These are phyloP conservation scores for Hormaphis cornu DNA, from an alignment of 1,140 invertebrate genomes.

Conservation along the genomic window DNA sequence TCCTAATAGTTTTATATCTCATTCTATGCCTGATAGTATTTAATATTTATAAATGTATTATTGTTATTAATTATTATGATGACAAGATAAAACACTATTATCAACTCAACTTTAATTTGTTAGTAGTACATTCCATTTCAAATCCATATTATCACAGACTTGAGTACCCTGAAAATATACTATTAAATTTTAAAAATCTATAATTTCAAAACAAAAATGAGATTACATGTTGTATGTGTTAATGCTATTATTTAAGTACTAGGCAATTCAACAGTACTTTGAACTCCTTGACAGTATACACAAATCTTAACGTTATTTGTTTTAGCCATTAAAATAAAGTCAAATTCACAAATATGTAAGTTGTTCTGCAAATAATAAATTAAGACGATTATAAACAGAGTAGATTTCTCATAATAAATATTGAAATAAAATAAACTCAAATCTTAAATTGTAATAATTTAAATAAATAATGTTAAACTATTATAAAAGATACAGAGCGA, in stretches of 20 bases:
- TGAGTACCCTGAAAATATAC: conserved; percentile 15
- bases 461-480: neutral
- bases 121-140: neutral
- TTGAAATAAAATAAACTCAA: neutral
- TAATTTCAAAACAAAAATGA: neutral
- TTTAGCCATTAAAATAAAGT: conserved; percentile 1
- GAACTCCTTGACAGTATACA: neutral
- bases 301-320: neutral
- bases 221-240: neutral
- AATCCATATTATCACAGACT: conserved; percentile 10
- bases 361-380: neutral
- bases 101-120: neutral
- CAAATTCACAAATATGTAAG: neutral
- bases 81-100: no score
- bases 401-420: neutral
- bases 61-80: no score
- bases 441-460: neutral
- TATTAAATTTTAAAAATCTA: no score
- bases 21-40: no score
- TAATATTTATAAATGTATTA: no score
- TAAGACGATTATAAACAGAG: neutral
- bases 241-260: neutral
- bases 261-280: neutral
- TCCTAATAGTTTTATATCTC: no score
- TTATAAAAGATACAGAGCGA: neutral